phyloP scores from a whole-genome alignment of 1,140 invertebrate genomes.

The Lordiphosa collinella region DNA sequence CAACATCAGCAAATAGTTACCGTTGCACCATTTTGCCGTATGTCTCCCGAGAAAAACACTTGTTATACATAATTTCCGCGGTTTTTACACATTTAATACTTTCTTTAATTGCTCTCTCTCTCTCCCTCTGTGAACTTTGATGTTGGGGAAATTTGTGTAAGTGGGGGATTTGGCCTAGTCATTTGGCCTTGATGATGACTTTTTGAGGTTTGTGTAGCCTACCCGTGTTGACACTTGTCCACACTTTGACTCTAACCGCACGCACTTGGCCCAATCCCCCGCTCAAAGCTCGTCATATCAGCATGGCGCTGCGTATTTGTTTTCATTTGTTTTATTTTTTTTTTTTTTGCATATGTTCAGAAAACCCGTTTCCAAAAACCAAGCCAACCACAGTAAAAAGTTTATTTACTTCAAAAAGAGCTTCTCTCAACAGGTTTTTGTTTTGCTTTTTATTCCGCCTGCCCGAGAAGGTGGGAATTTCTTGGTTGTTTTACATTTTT shows the following conservation, averaged over 20 bases:
- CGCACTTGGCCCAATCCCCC: slow-evolving; percentile 32
- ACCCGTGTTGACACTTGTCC: slow-evolving; percentile 3
- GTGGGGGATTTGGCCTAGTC: slow-evolving; percentile 16
- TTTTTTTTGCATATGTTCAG: slow-evolving; percentile 16
- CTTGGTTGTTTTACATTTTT: slow-evolving; percentile 20
- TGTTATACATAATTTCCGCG: slow-evolving; percentile 29
- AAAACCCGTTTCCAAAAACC: slow-evolving; percentile 55
- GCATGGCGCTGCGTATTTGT: slow-evolving; percentile 19
- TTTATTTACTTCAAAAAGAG: slow-evolving; percentile 35
- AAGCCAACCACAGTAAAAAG: slow-evolving; percentile 34
- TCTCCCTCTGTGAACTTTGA: neutral
- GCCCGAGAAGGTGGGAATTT: slow-evolving; percentile 43
- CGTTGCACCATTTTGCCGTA: neutral
- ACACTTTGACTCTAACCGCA: slow-evolving; percentile 15
- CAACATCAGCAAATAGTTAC: slow-evolving; percentile 2
- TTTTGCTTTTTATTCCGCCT: slow-evolving; percentile 19
- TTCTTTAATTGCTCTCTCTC: slow-evolving; percentile 16
- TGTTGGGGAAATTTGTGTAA: neutral
- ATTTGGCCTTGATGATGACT: slow-evolving; percentile 47
- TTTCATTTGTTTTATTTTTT: slow-evolving; percentile 23
- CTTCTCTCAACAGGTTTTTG: slow-evolving; percentile 62
- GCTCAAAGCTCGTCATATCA: slow-evolving; percentile 19
- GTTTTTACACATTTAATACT: slow-evolving; percentile 2
- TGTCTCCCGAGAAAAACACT: slow-evolving; percentile 5
- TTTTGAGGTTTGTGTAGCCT: slow-evolving; percentile 7